Evolutionary conservation across 2,797 vertebrate species (phyloP).

Genomic region (Acrossocheilus fasciatus): DNA sequence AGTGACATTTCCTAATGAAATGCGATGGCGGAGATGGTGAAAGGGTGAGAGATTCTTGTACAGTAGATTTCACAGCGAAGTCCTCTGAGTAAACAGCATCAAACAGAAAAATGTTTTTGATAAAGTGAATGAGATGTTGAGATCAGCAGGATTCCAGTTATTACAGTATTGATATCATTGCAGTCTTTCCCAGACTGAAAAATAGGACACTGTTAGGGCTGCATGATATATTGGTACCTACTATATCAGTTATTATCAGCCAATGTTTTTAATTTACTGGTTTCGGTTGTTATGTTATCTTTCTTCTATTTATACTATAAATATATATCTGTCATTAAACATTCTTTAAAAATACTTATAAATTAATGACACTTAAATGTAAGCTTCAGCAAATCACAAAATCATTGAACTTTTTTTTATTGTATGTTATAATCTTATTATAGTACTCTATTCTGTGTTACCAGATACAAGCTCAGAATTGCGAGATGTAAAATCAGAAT

Average conservation of each 20-base stretch:
- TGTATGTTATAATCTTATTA: too few relatives aligned
- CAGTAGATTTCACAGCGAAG: conserved; percentile 23
- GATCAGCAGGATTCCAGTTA: background rate
- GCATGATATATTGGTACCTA: background rate
- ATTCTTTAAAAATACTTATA: background rate
- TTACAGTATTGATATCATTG: background rate
- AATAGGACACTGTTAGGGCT: background rate
- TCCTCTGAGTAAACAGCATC: conserved; percentile 5
- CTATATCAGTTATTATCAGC: too few relatives aligned
- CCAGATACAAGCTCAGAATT: background rate
- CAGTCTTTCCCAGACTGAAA: background rate
- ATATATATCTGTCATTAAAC: background rate
- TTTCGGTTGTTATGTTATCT: background rate
- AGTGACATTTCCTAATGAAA: conserved; percentile 37
- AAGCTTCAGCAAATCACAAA: background rate
- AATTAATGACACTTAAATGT: background rate
- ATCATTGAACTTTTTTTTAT: background rate
- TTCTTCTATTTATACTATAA: background rate
- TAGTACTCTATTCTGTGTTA: too few relatives aligned
- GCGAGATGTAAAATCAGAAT: background rate
- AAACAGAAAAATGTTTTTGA: background rate
- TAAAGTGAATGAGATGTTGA: background rate
- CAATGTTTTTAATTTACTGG: background rate
- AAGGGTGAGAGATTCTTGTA: background rate
- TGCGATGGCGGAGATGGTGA: background rate